Base-by-base conservation (phyloP, 2,797 vertebrate genomes). In the Otus scops region DNA sequence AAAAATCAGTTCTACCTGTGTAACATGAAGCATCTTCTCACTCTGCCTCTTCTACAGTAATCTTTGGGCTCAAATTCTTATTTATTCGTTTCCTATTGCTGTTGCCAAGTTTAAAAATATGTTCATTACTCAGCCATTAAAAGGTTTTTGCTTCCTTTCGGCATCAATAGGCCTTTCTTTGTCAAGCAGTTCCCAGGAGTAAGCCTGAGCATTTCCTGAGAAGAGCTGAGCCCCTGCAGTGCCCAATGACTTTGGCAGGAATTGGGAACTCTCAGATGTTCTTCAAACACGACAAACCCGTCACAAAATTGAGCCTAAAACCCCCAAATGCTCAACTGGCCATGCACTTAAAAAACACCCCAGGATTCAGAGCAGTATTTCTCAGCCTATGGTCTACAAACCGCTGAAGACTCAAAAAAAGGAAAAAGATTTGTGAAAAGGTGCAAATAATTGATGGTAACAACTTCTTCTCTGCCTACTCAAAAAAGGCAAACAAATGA, bases 111-210 rank as follows among this genome's bases (percentile, higher is more conserved):
- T 89, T 84, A 95, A 96, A 97, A 93, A 94, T 81, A 90, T 28
- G 60, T 92, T 86, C 30, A 81, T 92, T 89, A 88, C 82, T 93
- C 88, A 79, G 54, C 47, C 82, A 60, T 43, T 74, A 89, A 84
- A 93, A 84, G 92, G 38, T 38, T 94, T 94, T 77, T 78, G 76
- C 83, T 94, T 96, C 94, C 88, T 96, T 95, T 88, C 14, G 11
- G 85, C 79, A 92, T 89, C 82, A 77, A 64, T 45, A 79, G 82
- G 56, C 41, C 57, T 91, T 89, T 92, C 79, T 88, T 94, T 20
- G 3, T 75, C 69, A 70, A 78, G 92, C 48, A 71, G 76, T 48
- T 94, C 96, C 91, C 88, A 78, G 77, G 84, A 86, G 65, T 38
- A 83, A 90, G 61, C 48, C 76, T 27, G 20, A 83, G 83, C 23